phyloP scores from a whole-genome alignment of 2,888 invertebrate genomes.

The Ctena decussata region DNA sequence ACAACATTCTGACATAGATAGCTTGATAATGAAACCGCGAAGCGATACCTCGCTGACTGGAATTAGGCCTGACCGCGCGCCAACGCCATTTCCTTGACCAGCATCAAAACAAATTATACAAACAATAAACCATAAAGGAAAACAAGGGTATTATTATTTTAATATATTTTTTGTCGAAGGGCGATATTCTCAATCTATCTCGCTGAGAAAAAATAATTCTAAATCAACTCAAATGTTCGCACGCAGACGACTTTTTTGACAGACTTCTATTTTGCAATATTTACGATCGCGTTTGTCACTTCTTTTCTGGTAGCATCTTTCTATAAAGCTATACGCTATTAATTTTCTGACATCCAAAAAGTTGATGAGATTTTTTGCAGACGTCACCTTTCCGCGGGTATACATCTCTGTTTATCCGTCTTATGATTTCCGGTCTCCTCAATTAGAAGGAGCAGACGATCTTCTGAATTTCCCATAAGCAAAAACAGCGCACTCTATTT shows the following conservation, averaged over 20 bases:
- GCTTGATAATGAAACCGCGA: neutral
- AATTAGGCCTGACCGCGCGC: constrained; percentile 11
- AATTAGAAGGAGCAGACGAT: constrained; percentile 54
- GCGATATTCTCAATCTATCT: constrained; percentile 11
- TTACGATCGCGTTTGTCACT: constrained; percentile 17
- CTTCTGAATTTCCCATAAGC: constrained; percentile 66
- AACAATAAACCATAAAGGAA: constrained; percentile 17
- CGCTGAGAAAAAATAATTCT: constrained; percentile 14
- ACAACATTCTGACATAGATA: neutral
- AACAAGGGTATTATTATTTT: constrained; percentile 19
- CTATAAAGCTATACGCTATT: constrained; percentile 11
- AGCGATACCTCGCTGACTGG: neutral
- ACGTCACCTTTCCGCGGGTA: constrained; percentile 7
- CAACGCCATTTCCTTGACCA: constrained; percentile 10
- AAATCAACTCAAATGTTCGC: constrained; percentile 9
- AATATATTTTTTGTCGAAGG: constrained; percentile 19
- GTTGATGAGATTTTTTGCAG: constrained; percentile 22
- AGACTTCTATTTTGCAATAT: constrained; percentile 3
- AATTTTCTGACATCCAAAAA: constrained; percentile 8
- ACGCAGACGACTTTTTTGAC: constrained; percentile 30
- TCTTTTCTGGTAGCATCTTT: constrained; percentile 5
- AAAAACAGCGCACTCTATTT: constrained; percentile 64
- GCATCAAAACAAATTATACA: constrained; percentile 5
- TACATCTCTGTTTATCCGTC: constrained; percentile 52
- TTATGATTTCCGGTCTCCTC: constrained; percentile 54